Percentiles rank a stretch among this genome's conserved stretches.
phyloP scores from a whole-genome alignment of 2,797 vertebrate genomes.

The Ibycter americanus region DNA sequence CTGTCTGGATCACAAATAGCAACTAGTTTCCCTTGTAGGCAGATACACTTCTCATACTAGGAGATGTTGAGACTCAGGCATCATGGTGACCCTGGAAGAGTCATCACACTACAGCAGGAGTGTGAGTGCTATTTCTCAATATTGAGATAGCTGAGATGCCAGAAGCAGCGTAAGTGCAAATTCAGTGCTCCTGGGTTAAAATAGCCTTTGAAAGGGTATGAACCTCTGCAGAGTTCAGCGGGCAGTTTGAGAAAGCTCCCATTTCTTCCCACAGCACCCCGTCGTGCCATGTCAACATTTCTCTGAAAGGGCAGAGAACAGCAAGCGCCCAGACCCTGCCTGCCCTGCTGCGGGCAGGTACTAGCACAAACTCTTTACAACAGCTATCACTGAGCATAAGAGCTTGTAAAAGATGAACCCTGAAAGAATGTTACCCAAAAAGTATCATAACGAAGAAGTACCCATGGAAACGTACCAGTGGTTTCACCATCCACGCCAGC shows the following conservation, averaged over 20 bases:
- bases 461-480: background rate
- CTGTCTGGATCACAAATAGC: background rate
- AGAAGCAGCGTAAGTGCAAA: background rate
- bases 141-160: background rate
- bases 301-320: background rate
- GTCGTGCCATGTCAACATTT: background rate
- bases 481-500: background rate
- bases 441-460: background rate
- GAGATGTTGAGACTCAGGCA: background rate
- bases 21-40: background rate
- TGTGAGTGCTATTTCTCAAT: background rate
- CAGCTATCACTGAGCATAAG: background rate
- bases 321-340: background rate
- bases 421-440: background rate
- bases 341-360: background rate
- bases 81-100: background rate
- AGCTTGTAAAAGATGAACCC: background rate
- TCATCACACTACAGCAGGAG: background rate
- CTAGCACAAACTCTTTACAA: too few species aligned
- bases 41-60: background rate
- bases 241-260: background rate
- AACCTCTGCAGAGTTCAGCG: background rate
- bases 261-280: background rate
- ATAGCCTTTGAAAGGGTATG: background rate
- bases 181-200: background rate